Conservation (phyloP, 2,113 vertebrate genomes). For the Festucalex cinctus region DNA sequence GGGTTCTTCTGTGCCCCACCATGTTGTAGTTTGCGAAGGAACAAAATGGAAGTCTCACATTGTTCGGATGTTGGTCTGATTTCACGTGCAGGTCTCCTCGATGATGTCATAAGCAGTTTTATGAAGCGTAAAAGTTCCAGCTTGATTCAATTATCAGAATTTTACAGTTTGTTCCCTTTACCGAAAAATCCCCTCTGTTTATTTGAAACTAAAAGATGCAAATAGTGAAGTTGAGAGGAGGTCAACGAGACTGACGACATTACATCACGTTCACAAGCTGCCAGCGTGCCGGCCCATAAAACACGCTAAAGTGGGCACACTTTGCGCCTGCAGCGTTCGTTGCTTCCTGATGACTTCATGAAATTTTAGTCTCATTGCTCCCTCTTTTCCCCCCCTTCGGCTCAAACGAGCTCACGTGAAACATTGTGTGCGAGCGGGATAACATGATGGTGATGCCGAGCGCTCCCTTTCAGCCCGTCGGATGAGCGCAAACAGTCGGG, state of each 20-base stretch:
- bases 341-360: constrained; percentile 33
- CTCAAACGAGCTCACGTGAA: constrained; percentile 28
- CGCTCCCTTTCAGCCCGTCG: constrained; percentile 12
- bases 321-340: constrained; percentile 16
- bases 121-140: neutral
- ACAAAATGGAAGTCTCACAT: neutral
- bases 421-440: constrained; percentile 20
- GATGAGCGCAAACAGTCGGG: neutral
- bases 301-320: constrained; percentile 21
- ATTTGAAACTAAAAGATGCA: neutral
- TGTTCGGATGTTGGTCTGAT: neutral
- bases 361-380: constrained; percentile 31
- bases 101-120: neutral
- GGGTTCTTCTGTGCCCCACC: no score
- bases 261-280: constrained; percentile 6
- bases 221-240: neutral
- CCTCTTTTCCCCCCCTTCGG: constrained; percentile 20
- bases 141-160: neutral
- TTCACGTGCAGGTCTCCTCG: neutral
- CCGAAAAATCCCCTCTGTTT: neutral
- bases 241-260: neutral
- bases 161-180: neutral
- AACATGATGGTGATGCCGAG: constrained; percentile 28
- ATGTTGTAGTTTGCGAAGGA: no score
- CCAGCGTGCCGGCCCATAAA: constrained; percentile 13